Base-by-base conservation (phyloP, 2,113 vertebrate species). In the Coptodon rendalli region DNA sequence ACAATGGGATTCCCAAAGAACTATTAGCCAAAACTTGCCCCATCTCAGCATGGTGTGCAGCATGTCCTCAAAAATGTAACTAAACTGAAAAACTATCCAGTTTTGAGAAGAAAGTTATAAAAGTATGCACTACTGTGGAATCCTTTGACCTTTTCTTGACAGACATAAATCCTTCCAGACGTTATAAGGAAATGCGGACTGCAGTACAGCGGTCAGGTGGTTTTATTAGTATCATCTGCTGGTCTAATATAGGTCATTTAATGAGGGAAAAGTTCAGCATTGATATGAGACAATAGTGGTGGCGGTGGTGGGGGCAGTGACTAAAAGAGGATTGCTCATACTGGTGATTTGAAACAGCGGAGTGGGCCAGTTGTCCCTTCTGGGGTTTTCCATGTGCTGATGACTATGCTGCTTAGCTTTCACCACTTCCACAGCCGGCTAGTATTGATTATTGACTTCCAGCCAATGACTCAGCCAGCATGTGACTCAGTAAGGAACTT, bases 321-420 rank as follows among this genome's bases (percentile, higher is more conserved):
- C 54, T 56, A 87, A 29, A 53, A n/a, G 4, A 81, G 40, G 27
- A 52, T 86, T 71, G 80, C 73, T 90, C 88, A 89, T 43, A 29
- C 73, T 63, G 83, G 31, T 86, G 76, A 86, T 87, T 50, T 89
- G 57, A 79, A 87, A 68, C 71, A 84, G 76, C 2, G 11, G 19
- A 80, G 83, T 54, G 73, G 63, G 43, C 48, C 92, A 79, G 1
- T 79, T 53, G 54, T 86, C 78, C 91, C 16, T 16, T 45, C 36
- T 52, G 90, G 87, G 87, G 54, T 78, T 94, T 94, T 88, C 92
- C 84, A 31, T 78, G 12, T 80, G 29, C 76, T 81, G 38, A 85
- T 89, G 83, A 86, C 50, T 57, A 45, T 24, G 50, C 34, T 17
- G n/a, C 68, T 89, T 90, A 57, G 17, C 34, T 83, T 84, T 89